Base-by-base conservation (phyloP, 2,797 vertebrate species). In the Anniella stebbinsi region DNA sequence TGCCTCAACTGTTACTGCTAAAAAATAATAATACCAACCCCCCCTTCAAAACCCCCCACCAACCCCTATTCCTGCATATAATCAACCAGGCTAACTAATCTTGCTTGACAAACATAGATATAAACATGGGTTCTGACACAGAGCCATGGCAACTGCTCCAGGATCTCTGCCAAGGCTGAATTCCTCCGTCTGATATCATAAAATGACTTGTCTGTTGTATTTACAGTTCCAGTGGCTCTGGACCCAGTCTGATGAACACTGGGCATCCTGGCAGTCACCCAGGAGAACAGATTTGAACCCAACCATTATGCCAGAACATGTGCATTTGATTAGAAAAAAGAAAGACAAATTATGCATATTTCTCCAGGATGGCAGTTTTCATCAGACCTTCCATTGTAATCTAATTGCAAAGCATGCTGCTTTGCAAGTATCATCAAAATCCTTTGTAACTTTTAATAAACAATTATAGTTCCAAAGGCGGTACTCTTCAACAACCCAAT, bases 41-140 rank as follows among this genome's bases (percentile, higher is more conserved):
- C n/a, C n/a, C n/a, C n/a, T n/a, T n/a, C n/a, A n/a, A n/a, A n/a
- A n/a, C n/a, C n/a, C n/a, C n/a, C n/a, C n/a, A n/a, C n/a, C n/a
- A n/a, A n/a, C n/a, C 93, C 88, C 93, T 87, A 94, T 96, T 96
- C 94, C 92, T 96, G 91, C 90, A 93, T 95, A 97, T 96, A 96
- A 97, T 96, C 96, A 97, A 97, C 95, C 87, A 94, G 93, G 92
- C 95, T 96, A 97, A 96, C 94, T 96, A 96, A 97, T 97, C 95
- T 96, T 92, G 87, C 97, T 96, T 96, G 96, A 97, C 95, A 97
- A 97, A 97, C 91, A 95, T 25, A 93, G 93, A 96, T 95, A 94
- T 70, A 94, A 96, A 96, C 91, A 96, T 93, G 92, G 91, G 94
- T 90, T 95, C 87, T 95, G 96, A 97, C 94, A 95, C 1, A 0